phyloP scores from a whole-genome alignment of 1,140 invertebrate genomes.

The Achroia grisella region DNA sequence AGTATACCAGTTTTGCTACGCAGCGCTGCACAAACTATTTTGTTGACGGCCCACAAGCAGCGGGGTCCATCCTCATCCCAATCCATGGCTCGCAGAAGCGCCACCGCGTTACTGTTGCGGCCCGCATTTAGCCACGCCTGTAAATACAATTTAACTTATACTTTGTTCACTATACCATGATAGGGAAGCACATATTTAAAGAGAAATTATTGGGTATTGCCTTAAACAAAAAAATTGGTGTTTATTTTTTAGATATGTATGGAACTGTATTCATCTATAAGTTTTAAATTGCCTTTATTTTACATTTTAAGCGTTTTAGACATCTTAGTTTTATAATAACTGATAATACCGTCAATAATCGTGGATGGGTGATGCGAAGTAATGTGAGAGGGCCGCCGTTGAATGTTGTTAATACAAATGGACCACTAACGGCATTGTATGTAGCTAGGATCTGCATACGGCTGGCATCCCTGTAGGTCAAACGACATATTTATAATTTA shows the following conservation, averaged over 20 bases:
- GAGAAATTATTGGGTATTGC: no score
- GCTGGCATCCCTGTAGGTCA: constrained; percentile 28
- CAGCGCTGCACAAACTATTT: constrained; percentile 21
- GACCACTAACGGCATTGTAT: constrained; percentile 21
- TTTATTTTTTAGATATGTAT: not conserved
- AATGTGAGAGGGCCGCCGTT: constrained; percentile 41
- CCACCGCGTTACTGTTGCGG: constrained; percentile 34
- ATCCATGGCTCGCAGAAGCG: constrained; percentile 40
- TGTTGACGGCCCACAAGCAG: constrained; percentile 34
- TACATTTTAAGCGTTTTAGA: no score
- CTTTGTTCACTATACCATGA: no score
- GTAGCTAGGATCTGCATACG: constrained; percentile 41
- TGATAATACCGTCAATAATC: constrained; percentile 35
- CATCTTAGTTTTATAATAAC: no score
- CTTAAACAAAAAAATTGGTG: not conserved
- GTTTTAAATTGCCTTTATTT: no score
- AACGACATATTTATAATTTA: no score
- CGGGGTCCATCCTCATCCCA: constrained; percentile 47
- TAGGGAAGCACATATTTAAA: no score
- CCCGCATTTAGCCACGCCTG: constrained; percentile 46
- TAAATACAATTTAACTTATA: not conserved
- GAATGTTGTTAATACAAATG: constrained; percentile 37
- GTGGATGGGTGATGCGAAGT: constrained; percentile 42
- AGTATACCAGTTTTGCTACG: constrained; percentile 11
- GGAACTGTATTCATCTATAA: no score